A percentile compares a stretch with the other conserved stretches of the same genome.
Conservation (phyloP, 2,113 vertebrate genomes). For the Poicephalus meyeri region DNA sequence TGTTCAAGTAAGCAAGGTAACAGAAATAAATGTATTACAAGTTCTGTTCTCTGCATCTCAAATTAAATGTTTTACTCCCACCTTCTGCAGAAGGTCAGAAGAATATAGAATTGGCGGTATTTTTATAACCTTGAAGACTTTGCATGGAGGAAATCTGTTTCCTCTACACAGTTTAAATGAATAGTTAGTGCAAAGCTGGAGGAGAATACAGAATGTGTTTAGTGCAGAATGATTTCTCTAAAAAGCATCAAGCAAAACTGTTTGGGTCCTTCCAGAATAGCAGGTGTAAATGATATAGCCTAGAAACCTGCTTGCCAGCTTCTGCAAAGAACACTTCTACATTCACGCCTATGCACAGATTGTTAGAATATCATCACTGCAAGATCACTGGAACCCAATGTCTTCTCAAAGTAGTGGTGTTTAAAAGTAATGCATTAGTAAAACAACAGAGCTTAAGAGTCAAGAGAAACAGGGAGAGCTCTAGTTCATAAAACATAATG, state of each 20-base stretch:
- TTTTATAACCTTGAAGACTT: not conserved
- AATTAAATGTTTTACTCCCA: not conserved
- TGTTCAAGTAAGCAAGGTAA: not conserved
- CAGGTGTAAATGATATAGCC: not conserved
- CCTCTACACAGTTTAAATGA: not conserved
- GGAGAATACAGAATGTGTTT: not conserved
- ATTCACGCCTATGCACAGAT: not conserved
- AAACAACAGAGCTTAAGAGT: not conserved
- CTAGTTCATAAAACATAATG: not conserved
- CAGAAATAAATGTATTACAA: not conserved
- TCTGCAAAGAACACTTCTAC: not conserved
- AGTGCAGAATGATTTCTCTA: not conserved
- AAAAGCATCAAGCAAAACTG: not conserved
- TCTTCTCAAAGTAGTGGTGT: not conserved
- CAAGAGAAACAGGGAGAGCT: not conserved
- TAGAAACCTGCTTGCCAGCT: not conserved
- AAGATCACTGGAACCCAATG: not conserved
- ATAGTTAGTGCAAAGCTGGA: not conserved
- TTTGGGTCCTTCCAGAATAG: not conserved
- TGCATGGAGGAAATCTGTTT: not conserved
- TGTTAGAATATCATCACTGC: not conserved
- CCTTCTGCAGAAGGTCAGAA: not conserved
- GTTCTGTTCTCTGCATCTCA: not conserved
- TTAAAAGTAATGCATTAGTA: not conserved
- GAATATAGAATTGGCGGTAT: not conserved